Evolutionary conservation across 2,888 invertebrate genomes (phyloP).

Genomic region (Morpho deidamia): DNA sequence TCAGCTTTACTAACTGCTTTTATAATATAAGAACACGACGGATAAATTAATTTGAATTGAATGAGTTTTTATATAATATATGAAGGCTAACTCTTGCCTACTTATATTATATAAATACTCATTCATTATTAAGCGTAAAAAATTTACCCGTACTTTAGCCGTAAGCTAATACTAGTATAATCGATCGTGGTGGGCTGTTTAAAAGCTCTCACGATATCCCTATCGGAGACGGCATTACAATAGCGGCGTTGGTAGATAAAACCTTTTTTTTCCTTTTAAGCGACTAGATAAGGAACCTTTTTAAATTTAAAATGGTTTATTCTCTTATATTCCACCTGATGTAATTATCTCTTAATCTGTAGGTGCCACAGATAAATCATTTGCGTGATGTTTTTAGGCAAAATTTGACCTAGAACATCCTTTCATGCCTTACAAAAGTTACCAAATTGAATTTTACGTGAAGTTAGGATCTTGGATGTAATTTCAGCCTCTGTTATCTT

Average conservation of each 20-base stretch:
- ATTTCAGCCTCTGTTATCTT: too few species aligned
- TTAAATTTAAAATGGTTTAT: constrained; percentile 29
- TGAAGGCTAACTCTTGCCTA: too few species aligned
- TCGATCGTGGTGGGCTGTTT: constrained; percentile 16
- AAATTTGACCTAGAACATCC: neutral
- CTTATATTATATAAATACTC: too few species aligned
- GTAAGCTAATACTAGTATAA: constrained; percentile 3
- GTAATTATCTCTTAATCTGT: neutral
- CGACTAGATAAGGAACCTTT: constrained; percentile 29
- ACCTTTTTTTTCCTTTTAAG: constrained; percentile 37
- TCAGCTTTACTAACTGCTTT: too few species aligned
- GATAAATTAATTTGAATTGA: too few species aligned
- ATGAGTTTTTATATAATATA: too few species aligned
- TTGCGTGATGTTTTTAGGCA: neutral
- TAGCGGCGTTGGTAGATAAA: constrained; percentile 58
- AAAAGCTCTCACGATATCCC: constrained; percentile 32
- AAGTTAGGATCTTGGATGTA: too few species aligned
- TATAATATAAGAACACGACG: too few species aligned
- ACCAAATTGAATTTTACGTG: too few species aligned
- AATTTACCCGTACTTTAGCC: neutral
- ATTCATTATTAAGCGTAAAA: too few species aligned
- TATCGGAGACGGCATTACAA: constrained; percentile 60
- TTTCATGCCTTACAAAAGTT: neutral
- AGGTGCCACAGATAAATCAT: neutral
- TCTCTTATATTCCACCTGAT: constrained; percentile 3